Conservation (phyloP, 2,113 vertebrate genomes). For the Podocnemis expansa region DNA sequence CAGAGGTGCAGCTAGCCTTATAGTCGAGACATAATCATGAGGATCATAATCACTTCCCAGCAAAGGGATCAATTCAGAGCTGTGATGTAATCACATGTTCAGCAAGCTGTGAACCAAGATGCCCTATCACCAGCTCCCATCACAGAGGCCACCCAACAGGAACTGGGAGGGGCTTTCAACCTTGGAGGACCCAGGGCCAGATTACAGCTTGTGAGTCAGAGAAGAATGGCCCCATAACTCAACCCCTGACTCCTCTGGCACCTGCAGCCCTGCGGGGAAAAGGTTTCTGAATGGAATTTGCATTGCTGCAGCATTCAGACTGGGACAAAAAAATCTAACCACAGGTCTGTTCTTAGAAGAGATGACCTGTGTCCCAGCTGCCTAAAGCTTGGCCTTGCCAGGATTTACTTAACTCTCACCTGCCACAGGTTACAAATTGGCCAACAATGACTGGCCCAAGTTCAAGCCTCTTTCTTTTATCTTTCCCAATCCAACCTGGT, state of each 20-base stretch:
- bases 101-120: neutral
- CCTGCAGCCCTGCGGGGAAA: neutral
- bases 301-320: neutral
- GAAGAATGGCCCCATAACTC: neutral
- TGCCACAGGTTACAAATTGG: neutral
- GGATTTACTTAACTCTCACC: neutral
- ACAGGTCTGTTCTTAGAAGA: neutral
- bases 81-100: neutral
- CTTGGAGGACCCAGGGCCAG: neutral
- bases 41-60: neutral
- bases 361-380: neutral
- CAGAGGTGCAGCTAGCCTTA: neutral
- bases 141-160: neutral
- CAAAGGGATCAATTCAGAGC: too few species aligned
- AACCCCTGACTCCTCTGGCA: neutral
- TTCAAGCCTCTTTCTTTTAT: neutral
- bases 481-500: slow-evolving; percentile 7
- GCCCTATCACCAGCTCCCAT: neutral
- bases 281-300: neutral
- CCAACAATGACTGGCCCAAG: neutral
- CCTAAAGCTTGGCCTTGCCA: neutral
- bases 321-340: neutral
- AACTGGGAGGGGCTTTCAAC: neutral
- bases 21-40: neutral
- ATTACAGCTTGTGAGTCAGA: neutral